Evolutionary conservation across 2,888 invertebrate species (phyloP).

Genomic region (Cerastis leucographa): DNA sequence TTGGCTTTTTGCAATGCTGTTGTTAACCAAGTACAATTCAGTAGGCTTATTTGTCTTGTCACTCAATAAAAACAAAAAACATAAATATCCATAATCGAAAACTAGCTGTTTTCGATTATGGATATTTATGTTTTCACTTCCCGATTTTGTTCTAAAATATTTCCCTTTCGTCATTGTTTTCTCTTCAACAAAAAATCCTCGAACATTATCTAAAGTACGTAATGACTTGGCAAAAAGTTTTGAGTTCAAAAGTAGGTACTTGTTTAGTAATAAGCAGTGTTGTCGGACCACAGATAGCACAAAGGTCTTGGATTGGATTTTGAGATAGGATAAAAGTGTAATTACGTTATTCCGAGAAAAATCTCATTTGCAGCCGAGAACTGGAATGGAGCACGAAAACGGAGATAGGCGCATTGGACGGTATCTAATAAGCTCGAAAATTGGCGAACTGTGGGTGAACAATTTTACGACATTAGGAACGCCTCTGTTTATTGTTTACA

Average conservation of each 20-base stretch:
- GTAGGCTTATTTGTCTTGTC: background rate
- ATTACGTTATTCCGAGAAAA: constrained; percentile 53
- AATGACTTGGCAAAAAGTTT: constrained; percentile 46
- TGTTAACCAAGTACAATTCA: background rate
- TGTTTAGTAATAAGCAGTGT: constrained; percentile 47
- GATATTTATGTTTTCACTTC: too few relatives aligned
- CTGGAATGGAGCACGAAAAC: constrained; percentile 41
- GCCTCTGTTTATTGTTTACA: constrained; percentile 16
- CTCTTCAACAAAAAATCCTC: constrained; percentile 16
- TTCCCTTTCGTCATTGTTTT: constrained; percentile 19
- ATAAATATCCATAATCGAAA: background rate
- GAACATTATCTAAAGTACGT: constrained; percentile 33
- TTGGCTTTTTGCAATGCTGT: background rate
- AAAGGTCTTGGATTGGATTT: constrained; percentile 57
- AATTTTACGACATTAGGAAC: constrained; percentile 15
- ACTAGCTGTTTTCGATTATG: too few relatives aligned
- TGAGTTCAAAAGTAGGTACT: constrained; percentile 40
- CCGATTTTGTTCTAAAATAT: constrained; percentile 7
- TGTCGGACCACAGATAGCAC: constrained; percentile 51
- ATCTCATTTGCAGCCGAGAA: constrained; percentile 52
- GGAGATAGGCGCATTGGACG: constrained; percentile 46
- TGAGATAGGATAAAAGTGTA: constrained; percentile 48
- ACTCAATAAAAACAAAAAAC: background rate
- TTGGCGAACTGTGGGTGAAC: constrained; percentile 34
- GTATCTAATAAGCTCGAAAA: constrained; percentile 50